Evolutionary conservation across 2,888 invertebrate species (phyloP), one percentile per base, ranked within the genome.

Genomic region (Dicranocentrus wangi): DNA sequence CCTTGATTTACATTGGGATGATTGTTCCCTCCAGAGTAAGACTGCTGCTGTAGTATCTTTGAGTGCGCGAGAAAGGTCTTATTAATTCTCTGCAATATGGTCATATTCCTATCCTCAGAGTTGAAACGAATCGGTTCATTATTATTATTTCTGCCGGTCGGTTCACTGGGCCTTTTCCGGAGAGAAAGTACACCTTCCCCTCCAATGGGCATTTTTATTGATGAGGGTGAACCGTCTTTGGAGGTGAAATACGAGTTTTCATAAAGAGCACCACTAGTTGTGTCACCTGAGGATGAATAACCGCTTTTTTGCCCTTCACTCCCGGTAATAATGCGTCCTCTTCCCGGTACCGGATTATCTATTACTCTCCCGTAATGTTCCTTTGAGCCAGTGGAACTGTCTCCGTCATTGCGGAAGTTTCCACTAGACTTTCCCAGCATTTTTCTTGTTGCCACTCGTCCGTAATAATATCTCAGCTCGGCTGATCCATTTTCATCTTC

Each of bases 11-110:
- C 58, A 69, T 79, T 32, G 32, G 51, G 51, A 42, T n/a, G 1
- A n/a, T 71, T 78, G 58, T 69, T 73, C 55, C 25, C 53, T 60
- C 47, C 75, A 66, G 55, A 63, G 3, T 51, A 47, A 10, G 7
- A 25, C 25, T 68, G 47, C 42, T 75, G 71, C 47, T 71, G 58
- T 17, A 63, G 61, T 32, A 63, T 39, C 69, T 73, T 60, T 19
- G 80, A 60, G 47, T 69, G 83, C 25, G 78, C 75, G 27, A 83
- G 39, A 65, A 83, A 82, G 60, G 78, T 80, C 69, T 83, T 83
- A 81, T 85, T 84, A 84, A 85, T 85, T 85, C 80, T 81, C 42
- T 83, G 84, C 77, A 84, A 70, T 76, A 83, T 82, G 63, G 77
- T 84, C n/a, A 82, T 60, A 60, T 84, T 82, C 61, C 73, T 75